phyloP scores from a whole-genome alignment of 2,888 invertebrate genomes.

The Pseudolycoriella hygida region DNA sequence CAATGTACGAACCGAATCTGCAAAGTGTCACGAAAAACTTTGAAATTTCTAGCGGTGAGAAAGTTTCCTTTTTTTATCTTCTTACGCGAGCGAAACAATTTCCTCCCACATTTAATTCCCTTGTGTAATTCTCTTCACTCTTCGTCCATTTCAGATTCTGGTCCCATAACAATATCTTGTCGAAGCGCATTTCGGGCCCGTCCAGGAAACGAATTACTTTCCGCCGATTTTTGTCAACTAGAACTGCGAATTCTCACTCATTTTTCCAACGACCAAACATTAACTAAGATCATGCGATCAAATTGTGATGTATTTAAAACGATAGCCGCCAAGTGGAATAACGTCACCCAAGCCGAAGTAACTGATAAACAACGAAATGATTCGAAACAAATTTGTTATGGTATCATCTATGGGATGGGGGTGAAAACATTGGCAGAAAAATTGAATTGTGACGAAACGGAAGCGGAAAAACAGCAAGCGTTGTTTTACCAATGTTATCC shows the following conservation, averaged over 20 bases:
- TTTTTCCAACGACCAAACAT: constrained; percentile 55
- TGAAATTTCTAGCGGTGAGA: background rate
- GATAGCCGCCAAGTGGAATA: constrained; percentile 75
- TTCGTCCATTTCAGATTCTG: background rate
- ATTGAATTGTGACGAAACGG: constrained; percentile 56
- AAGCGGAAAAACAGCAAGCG: constrained; percentile 62
- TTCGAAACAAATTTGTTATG: constrained; percentile 88
- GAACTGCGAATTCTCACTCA: constrained; percentile 89
- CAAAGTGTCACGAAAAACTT: constrained; percentile 86
- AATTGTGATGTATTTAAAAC: constrained; percentile 65
- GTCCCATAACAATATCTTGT: constrained; percentile 26
- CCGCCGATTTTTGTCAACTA: constrained; percentile 92
- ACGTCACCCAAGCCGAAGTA: constrained; percentile 48
- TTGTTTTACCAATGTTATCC: constrained; percentile 66
- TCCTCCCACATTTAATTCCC: background rate
- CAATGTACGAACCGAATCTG: constrained; percentile 84
- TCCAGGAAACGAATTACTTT: constrained; percentile 46
- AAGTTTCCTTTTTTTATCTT: too few species aligned
- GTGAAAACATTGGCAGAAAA: constrained; percentile 60
- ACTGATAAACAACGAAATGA: constrained; percentile 62
- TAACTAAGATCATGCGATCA: constrained; percentile 47
- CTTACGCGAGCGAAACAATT: too few species aligned
- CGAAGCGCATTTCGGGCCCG: constrained; percentile 47
- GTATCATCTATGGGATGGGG: constrained; percentile 96
- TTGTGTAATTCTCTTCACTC: background rate